Base-by-base conservation (phyloP, 2,888 invertebrate species). In the Lutraria lutraria region DNA sequence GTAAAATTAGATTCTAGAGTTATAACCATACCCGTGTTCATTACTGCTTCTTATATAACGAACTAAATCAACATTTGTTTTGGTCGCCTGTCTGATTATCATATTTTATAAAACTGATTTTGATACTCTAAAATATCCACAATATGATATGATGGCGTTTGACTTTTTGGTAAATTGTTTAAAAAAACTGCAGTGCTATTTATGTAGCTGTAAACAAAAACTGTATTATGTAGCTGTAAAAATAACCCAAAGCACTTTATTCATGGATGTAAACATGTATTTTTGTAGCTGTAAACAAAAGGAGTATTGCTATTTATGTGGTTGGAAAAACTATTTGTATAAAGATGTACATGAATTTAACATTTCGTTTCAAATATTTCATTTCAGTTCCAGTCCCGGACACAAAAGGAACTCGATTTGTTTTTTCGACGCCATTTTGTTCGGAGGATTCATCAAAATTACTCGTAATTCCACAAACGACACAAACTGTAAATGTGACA, bases 381-480 rank as follows among this genome's bases (percentile, higher is more conserved):
- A 29, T 79, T 85, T 4, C 89, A 63, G 90, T 80, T 19, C 82
- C 89, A 15, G 92, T 92, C 19, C 92, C 91, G 6, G 92, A 92
- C 83, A 88, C 89, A n/a, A 88, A 88, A 76, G 92, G 92, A 19
- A 90, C 68, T 25, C 72, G 85, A 31, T 92, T 91, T 88, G 54
- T 88, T 34, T 92, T 92, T 81, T 53, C 92, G 6, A 89, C 88
- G 15, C 90, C 91, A 12, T 63, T 90, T 34, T 92, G 92, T 84
- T 25, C 31, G 1, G 52, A 81, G 16, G 68, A 81, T 29, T 83
- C 85, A 16, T 54, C 86, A n/a, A 83, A 83, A 68, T 81, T 92
- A 79, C 87, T 87, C 76, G 85, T 92, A 0, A 83, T 92, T 25
- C 91, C 92, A 21, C 92, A 92, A 85, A 89, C 89, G 72, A 92